Percentiles rank a stretch among this genome's conserved stretches.
Evolutionary conservation across 2,888 invertebrate species (phyloP).

Genomic region (Macrosiphum euphorbiae): DNA sequence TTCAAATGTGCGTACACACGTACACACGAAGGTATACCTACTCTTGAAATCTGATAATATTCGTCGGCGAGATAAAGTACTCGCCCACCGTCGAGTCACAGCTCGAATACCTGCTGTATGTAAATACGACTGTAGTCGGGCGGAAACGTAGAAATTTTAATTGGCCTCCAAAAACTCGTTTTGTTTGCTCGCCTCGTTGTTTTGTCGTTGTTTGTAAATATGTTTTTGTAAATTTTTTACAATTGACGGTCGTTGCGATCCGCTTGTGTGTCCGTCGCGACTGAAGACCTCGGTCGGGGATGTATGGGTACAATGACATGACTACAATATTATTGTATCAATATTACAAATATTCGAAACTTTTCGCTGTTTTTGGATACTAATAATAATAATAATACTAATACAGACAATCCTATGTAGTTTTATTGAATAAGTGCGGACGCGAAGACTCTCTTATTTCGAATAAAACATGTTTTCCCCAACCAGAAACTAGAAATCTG

Average conservation of each 20-base stretch:
- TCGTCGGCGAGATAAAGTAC: background rate
- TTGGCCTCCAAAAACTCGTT: conserved; percentile 16
- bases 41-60: conserved; percentile 58
- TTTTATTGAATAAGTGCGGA: no score
- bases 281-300: no score
- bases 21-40: background rate
- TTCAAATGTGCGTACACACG: background rate
- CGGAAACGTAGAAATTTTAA: conserved; percentile 8
- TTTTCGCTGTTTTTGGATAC: background rate
- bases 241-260: background rate
- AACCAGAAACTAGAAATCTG: background rate
- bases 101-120: background rate
- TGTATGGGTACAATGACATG: background rate
- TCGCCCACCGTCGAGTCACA: background rate
- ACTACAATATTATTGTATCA: background rate
- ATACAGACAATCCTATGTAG: background rate
- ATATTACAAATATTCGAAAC: background rate
- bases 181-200: background rate
- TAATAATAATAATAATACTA: background rate
- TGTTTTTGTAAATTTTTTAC: background rate
- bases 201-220: background rate
- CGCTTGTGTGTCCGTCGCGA: background rate
- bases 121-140: background rate
- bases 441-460: background rate
- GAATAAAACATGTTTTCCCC: background rate